Evolutionary conservation across 2,888 invertebrate genomes (phyloP).

Genomic region (Clepsis dumicolana): DNA sequence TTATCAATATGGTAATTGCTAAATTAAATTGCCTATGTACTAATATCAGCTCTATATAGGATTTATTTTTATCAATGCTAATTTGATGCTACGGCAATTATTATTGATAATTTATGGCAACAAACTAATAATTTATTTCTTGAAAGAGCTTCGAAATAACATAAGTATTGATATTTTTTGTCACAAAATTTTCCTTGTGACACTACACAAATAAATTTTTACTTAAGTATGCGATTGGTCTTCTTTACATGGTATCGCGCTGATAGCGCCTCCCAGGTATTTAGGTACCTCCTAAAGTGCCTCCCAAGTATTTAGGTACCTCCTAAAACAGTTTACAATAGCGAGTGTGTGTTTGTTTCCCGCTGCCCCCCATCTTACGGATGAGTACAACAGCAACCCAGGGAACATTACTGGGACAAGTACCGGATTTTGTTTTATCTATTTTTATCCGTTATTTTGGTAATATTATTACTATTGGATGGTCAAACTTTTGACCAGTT

Average conservation of each 20-base stretch:
- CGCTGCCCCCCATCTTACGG: no score
- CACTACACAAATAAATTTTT: constrained; percentile 30
- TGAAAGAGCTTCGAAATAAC: constrained; percentile 29
- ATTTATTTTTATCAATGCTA: not conserved
- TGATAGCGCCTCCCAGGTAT: no score
- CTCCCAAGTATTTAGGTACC: no score
- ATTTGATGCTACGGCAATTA: constrained; percentile 9
- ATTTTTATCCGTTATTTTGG: no score
- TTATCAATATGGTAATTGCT: constrained; percentile 16
- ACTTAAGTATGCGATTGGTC: not conserved
- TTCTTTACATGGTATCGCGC: not conserved
- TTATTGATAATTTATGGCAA: constrained; percentile 22
- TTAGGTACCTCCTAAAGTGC: no score
- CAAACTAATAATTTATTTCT: constrained; percentile 22
- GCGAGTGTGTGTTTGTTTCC: no score
- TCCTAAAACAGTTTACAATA: no score
- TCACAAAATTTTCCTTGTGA: constrained; percentile 37
- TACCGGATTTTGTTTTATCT: no score
- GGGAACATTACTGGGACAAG: no score
- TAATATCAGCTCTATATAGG: not conserved
- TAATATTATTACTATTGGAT: no score
- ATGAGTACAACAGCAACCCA: no score
- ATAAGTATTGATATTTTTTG: constrained; percentile 32
- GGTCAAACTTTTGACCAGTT: no score
- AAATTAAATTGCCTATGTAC: constrained; percentile 8